Percentiles rank a stretch among this genome's conserved stretches.
Conservation (phyloP, 2,888 invertebrate genomes). For the Chloroclystis v-ata region DNA sequence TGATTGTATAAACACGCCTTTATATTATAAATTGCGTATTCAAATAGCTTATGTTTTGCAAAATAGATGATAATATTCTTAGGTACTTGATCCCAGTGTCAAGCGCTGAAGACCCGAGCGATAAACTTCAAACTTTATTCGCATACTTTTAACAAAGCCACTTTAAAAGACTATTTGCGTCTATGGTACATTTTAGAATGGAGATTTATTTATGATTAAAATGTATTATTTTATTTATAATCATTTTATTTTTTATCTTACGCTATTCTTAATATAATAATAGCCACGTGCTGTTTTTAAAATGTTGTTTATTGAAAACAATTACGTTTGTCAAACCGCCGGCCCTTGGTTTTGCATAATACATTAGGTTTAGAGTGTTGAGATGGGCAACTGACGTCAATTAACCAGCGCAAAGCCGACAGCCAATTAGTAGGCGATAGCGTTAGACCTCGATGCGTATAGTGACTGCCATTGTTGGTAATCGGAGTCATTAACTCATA, state of each 20-base stretch:
- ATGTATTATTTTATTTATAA: no score
- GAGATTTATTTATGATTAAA: no score
- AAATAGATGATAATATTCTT: background rate
- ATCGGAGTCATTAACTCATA: background rate
- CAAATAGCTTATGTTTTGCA: background rate
- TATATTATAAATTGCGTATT: no score
- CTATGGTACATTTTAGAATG: no score
- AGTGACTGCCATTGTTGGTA: background rate
- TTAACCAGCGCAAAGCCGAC: slow-evolving; percentile 16
- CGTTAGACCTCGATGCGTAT: background rate
- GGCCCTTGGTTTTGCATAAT: slow-evolving; percentile 10
- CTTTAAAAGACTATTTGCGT: background rate
- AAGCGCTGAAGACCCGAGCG: background rate
- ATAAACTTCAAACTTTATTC: no score
- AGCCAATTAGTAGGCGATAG: slow-evolving; percentile 16
- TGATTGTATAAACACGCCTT: no score
- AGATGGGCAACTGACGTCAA: slow-evolving; percentile 19
- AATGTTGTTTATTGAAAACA: slow-evolving; percentile 7
- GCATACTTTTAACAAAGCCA: no score
- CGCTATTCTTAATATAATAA: no score
- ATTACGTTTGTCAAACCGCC: slow-evolving; percentile 11
- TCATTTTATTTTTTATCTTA: no score
- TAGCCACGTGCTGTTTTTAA: no score
- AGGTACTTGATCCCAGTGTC: background rate
- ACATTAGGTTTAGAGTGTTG: slow-evolving; percentile 13